Conservation (phyloP, 2,888 invertebrate genomes). For the Hedychridium roseum region DNA sequence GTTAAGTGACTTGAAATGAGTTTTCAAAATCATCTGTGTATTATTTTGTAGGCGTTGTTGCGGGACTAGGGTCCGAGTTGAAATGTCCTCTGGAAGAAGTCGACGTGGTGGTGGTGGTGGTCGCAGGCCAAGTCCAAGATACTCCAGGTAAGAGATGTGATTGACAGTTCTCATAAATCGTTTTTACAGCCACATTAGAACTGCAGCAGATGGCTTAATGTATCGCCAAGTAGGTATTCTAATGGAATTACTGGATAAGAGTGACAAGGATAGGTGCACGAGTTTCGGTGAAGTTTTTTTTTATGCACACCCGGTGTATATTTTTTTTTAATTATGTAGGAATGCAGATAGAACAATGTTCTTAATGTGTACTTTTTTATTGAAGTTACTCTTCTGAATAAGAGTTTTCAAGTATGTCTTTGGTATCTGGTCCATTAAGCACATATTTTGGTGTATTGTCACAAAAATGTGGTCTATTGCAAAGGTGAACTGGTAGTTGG, state of each 20-base stretch:
- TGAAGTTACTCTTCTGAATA: too few species aligned
- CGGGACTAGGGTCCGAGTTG: constrained; percentile 88
- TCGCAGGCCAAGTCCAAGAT: constrained; percentile 56
- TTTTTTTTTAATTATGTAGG: constrained; percentile 23
- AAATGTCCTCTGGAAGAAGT: constrained; percentile 91
- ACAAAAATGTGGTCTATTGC: background rate
- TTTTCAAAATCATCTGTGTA: background rate
- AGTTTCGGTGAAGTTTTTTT: constrained; percentile 27
- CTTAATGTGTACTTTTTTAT: too few species aligned
- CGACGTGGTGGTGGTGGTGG: constrained; percentile 75
- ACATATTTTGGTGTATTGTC: background rate
- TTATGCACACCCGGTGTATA: constrained; percentile 23
- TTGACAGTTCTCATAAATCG: constrained; percentile 6
- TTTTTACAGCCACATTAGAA: constrained; percentile 43
- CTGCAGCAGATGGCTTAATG: constrained; percentile 37
- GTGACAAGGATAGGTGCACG: constrained; percentile 36
- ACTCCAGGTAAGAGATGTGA: constrained; percentile 54
- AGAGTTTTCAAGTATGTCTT: too few species aligned
- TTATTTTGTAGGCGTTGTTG: constrained; percentile 77
- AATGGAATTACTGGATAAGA: constrained; percentile 33
- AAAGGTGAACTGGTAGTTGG: background rate
- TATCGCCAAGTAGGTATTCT: constrained; percentile 50
- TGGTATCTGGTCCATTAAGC: too few species aligned
- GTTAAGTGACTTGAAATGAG: background rate
- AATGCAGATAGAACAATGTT: constrained; percentile 31